Base-by-base conservation (phyloP, 2,888 invertebrate genomes). In the Euphydryas editha region DNA sequence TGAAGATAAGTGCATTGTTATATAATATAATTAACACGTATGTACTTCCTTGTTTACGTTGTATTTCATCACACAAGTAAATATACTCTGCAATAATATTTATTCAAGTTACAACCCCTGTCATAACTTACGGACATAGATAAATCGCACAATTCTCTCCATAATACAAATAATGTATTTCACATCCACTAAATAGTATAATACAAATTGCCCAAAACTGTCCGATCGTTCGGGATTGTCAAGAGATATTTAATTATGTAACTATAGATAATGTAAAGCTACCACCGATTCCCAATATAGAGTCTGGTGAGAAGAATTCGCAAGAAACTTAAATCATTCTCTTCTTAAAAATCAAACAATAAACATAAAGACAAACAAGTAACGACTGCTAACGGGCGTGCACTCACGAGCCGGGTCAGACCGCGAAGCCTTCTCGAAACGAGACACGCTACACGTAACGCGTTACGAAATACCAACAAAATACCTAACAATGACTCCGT, bases 401-500 rank as follows among this genome's bases (percentile, higher is more conserved):
- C 47, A 2, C 47, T 20, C 17, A 20, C 47, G 15, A 15, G 76
- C 70, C 70, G 71, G 75, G 75, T 76, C 78, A 63, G 30, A 39
- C 46, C 54, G 59, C 54, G 54, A 24, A 54, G 54, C 54, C 54
- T 54, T n/a, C 60, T 47, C 59, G 24, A 61, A 57, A 57, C 63
- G 47, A 59, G 63, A 20, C 46, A 63, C 60, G 63, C 42, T 49
- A 21, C 65, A 68, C 72, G 71, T 72, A 72, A 73, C 65, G 37
- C 71, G 72, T 88, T 87, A 84, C 80, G 85, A 83, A 84, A 87
- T 81, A 70, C 62, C 73, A 75, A 77, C 76, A 78, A 78, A 59
- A 77, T 78, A 74, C 73, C 73, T 30, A 84, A 88, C 89, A 88
- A 88, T 88, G 79, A 73, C 79, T 77, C 81, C 83, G 85, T 83